Conservation (phyloP, 2,888 invertebrate species). For the Ypsolopha sequella region DNA sequence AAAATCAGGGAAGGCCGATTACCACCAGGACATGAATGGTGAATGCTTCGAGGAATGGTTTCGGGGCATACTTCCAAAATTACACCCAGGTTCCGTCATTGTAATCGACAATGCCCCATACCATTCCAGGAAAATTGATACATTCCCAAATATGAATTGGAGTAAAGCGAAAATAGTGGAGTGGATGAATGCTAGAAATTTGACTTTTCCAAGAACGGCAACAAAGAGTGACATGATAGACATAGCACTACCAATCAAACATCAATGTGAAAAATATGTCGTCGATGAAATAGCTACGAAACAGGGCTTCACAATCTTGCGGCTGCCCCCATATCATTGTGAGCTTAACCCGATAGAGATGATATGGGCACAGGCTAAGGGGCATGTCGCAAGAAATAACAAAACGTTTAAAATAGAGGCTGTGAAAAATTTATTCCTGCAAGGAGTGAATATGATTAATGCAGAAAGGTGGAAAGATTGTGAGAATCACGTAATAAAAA, state of each 20-base stretch:
- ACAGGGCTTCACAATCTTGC: constrained; percentile 5
- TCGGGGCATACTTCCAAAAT: too few relatives aligned
- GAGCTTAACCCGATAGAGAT: constrained; percentile 12
- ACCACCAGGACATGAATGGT: too few relatives aligned
- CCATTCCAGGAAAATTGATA: too few relatives aligned
- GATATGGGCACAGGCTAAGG: constrained; percentile 10
- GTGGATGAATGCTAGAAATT: constrained; percentile 9
- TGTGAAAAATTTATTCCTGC: too few relatives aligned
- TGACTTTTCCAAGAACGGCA: not conserved
- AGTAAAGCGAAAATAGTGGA: constrained; percentile 4
- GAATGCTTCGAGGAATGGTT: too few relatives aligned
- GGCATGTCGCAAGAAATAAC: too few relatives aligned
- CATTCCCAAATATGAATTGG: constrained; percentile 7
- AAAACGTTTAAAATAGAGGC: too few relatives aligned
- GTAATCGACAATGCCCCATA: too few relatives aligned
- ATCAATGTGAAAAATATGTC: constrained; percentile 8
- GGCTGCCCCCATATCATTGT: constrained; percentile 11
- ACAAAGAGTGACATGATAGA: constrained; percentile 3
- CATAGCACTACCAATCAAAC: constrained; percentile 6
- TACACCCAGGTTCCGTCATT: too few relatives aligned
- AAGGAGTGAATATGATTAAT: too few relatives aligned
- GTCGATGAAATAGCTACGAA: constrained; percentile 11
- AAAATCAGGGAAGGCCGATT: not conserved
- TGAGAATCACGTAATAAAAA: too few relatives aligned
- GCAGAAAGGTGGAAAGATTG: too few relatives aligned